Percentiles rank a stretch among this genome's conserved stretches.
Conservation (phyloP, 92 coral and sea anemone genomes). For the Paragorgia papillata region DNA sequence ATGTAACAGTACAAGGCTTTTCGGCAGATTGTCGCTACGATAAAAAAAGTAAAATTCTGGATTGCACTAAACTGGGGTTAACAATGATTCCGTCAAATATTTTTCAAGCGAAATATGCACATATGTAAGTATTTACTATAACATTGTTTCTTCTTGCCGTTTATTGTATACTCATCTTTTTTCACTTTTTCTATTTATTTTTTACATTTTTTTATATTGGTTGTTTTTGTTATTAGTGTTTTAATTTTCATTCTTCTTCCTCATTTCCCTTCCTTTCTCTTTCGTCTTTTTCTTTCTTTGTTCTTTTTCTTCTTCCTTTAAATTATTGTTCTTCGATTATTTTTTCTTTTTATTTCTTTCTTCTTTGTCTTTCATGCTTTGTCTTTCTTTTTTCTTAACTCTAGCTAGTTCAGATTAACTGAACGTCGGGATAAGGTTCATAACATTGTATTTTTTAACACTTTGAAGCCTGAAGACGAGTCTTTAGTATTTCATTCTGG, state of each 20-base stretch:
- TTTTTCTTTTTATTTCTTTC: neutral
- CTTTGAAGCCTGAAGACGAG: too few relatives aligned
- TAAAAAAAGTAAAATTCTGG: neutral
- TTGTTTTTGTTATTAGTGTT: neutral
- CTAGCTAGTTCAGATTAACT: too few relatives aligned
- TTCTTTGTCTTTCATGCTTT: neutral
- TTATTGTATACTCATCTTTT: neutral
- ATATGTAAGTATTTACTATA: too few relatives aligned
- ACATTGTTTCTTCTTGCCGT: too few relatives aligned
- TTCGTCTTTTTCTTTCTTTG: neutral
- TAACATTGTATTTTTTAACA: too few relatives aligned
- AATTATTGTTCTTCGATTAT: neutral
- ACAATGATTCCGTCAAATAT: neutral
- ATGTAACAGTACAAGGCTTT: neutral
- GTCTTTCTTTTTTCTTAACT: neutral
- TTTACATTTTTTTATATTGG: neutral
- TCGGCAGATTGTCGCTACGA: neutral
- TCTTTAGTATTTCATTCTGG: too few relatives aligned
- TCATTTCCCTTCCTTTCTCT: neutral
- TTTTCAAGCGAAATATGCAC: neutral
- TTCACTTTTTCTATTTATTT: neutral
- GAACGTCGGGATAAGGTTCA: too few relatives aligned
- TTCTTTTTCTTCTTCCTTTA: neutral
- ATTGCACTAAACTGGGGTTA: neutral
- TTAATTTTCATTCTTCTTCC: neutral